Evolutionary conservation across 30 jellyfish, hydroid and myxozoan genomes (phyloP).

Genomic region (Pseudorhiza aurosa): DNA sequence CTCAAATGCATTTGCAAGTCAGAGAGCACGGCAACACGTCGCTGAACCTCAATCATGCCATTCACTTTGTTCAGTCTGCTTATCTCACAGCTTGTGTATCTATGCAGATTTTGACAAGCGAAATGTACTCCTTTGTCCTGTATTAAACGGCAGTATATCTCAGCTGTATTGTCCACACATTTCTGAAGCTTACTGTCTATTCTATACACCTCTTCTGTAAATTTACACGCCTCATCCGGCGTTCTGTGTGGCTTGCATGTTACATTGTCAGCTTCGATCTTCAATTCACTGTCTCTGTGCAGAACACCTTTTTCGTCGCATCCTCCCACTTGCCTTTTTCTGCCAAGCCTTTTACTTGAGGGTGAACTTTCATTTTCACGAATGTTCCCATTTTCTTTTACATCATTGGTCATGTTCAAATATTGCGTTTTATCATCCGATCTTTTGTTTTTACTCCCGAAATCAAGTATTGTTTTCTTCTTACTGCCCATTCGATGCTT

Average conservation of each 20-base stretch:
- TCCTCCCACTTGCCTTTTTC: too few relatives aligned
- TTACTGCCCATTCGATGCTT: too few relatives aligned
- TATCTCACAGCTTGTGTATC: background rate
- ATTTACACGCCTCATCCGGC: constrained; percentile 59
- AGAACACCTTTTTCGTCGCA: background rate
- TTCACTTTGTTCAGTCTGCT: background rate
- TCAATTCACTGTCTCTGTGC: background rate
- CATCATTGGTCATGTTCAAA: too few relatives aligned
- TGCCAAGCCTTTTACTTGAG: too few relatives aligned
- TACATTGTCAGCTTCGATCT: background rate
- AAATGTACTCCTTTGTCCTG: background rate
- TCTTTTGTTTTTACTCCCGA: background rate
- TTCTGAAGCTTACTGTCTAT: constrained; percentile 40
- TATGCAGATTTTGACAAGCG: background rate
- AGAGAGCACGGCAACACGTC: background rate
- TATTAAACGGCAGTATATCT: constrained; percentile 1
- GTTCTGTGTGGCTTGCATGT: constrained; percentile 74
- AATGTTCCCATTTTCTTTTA: too few relatives aligned
- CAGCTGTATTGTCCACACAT: constrained; percentile 12
- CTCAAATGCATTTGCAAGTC: constrained; percentile 1
- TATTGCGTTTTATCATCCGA: background rate
- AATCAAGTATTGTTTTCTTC: background rate
- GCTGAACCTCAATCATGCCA: background rate
- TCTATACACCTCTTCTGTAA: constrained; percentile 43
- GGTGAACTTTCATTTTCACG: too few relatives aligned